A percentile compares a stretch with the other conserved stretches of the same genome.
These are phyloP conservation scores for Engraulis encrasicolus DNA, from an alignment of 2,113 vertebrate species.

Conservation along the genomic window DNA sequence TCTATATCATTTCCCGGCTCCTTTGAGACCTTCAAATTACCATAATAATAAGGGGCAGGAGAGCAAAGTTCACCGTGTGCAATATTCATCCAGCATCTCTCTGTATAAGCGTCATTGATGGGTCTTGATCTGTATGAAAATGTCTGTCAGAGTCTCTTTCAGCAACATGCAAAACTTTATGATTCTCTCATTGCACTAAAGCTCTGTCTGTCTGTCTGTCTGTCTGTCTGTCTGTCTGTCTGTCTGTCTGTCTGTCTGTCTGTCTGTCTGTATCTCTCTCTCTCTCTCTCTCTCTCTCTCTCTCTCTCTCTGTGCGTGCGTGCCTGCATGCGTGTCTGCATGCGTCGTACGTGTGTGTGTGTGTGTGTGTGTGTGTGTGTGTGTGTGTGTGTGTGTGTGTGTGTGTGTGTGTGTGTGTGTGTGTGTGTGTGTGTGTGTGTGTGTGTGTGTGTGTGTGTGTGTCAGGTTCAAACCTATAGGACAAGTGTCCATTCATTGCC, in stretches of 20 bases:
- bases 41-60: slow-evolving; percentile 1
- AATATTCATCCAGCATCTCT: background rate
- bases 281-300: too few species aligned
- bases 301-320: too few species aligned
- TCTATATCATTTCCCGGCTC: background rate
- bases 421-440: background rate
- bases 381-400: background rate
- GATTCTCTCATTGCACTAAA: too few species aligned
- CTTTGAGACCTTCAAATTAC: background rate
- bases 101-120: background rate
- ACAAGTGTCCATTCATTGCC: background rate
- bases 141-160: background rate
- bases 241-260: too few species aligned
- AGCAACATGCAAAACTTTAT: background rate
- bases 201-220: too few species aligned
- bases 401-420: background rate
- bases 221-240: too few species aligned
- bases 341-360: background rate
- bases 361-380: slow-evolving; percentile 3
- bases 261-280: too few species aligned
- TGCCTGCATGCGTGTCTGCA: too few species aligned
- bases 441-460: background rate
- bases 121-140: background rate
- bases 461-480: background rate
- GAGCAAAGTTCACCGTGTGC: background rate